These are phyloP conservation scores for Xenops minutus DNA, from an alignment of 2,797 vertebrate genomes.

Conservation along the genomic window DNA sequence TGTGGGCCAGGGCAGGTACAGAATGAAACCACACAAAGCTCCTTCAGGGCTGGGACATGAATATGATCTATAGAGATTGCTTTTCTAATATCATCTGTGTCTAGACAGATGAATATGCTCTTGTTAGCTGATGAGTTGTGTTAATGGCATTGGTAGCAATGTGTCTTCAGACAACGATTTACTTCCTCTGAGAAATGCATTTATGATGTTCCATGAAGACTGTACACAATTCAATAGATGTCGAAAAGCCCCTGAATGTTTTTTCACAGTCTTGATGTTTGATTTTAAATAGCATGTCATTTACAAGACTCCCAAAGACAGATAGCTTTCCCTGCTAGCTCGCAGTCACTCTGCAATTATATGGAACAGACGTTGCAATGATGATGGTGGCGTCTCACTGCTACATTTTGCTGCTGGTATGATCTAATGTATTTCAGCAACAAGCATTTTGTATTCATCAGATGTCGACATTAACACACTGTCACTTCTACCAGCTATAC, in stretches of 20 bases:
- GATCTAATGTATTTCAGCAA: conserved; percentile 48
- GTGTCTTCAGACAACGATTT: conserved; percentile 52
- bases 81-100: conserved; percentile 48
- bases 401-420: conserved; percentile 51
- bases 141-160: conserved; percentile 32
- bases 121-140: conserved; percentile 65
- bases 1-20: neutral
- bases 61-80: conserved; percentile 36
- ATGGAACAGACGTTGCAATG: conserved; percentile 24
- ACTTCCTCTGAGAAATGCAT: conserved; percentile 55
- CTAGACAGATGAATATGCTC: conserved; percentile 55
- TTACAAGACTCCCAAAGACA: conserved; percentile 44
- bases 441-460: conserved; percentile 42
- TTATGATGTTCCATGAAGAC: conserved; percentile 32
- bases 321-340: conserved; percentile 25
- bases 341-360: conserved; percentile 56
- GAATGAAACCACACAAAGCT: neutral
- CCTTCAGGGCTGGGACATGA: neutral
- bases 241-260: conserved; percentile 41
- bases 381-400: conserved; percentile 28
- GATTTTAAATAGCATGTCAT: conserved; percentile 55
- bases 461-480: conserved; percentile 39
- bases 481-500: conserved; percentile 20
- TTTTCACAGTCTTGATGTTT: conserved; percentile 38
- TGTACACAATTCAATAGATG: conserved; percentile 50